Evolutionary conservation across 2,888 invertebrate genomes (phyloP).

Genomic region (Ligdia adustata): DNA sequence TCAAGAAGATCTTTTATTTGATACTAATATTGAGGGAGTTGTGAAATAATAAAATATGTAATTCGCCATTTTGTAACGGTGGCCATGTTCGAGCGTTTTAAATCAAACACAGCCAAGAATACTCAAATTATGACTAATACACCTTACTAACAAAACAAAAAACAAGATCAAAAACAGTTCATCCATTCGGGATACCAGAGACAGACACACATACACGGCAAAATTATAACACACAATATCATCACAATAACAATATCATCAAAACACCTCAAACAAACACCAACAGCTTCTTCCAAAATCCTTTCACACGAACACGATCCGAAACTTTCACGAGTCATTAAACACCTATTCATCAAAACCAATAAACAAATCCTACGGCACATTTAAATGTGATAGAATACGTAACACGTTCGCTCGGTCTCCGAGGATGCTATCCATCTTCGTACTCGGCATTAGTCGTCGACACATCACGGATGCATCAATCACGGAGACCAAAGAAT

Average conservation of each 20-base stretch:
- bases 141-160: too few relatives aligned
- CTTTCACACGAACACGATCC: background rate
- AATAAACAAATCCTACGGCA: conserved; percentile 17
- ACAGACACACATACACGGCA: too few relatives aligned
- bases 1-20: too few relatives aligned
- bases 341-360: conserved; percentile 41
- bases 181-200: too few relatives aligned
- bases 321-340: conserved; percentile 34
- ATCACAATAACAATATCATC: conserved; percentile 1
- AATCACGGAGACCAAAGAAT: conserved; percentile 67
- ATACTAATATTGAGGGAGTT: too few relatives aligned
- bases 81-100: too few relatives aligned
- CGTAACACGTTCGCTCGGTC: conserved; percentile 45
- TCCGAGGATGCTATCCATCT: conserved; percentile 68
- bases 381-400: conserved; percentile 48
- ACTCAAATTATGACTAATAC: too few relatives aligned
- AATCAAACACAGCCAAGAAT: too few relatives aligned
- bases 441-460: conserved; percentile 57
- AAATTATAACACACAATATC: background rate
- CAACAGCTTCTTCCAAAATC: background rate
- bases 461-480: conserved; percentile 71
- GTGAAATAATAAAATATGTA: too few relatives aligned
- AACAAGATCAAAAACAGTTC: too few relatives aligned
- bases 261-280: background rate
- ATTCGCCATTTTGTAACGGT: too few relatives aligned